These are phyloP conservation scores for Strigamia transsilvanica DNA, from an alignment of 2,888 invertebrate genomes.

Conservation along the genomic window DNA sequence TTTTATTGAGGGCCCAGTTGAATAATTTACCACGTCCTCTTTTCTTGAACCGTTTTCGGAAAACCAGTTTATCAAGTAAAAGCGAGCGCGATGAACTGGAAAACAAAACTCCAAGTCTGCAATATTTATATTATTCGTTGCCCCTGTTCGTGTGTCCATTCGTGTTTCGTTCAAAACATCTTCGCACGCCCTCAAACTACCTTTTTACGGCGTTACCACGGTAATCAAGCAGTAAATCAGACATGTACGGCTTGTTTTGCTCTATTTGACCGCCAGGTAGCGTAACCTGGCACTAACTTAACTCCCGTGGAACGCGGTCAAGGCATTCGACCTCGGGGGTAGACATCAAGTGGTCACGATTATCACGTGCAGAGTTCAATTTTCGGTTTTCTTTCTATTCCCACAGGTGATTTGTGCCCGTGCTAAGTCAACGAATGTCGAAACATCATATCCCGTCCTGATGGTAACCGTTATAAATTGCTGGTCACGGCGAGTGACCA, in stretches of 20 bases:
- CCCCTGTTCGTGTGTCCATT: background rate
- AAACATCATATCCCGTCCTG: background rate
- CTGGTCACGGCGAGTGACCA: constrained; percentile 22
- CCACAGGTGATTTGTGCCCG: background rate
- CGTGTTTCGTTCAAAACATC: too few species aligned
- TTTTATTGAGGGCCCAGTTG: background rate
- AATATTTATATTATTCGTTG: background rate
- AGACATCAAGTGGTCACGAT: background rate
- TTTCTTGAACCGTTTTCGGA: background rate
- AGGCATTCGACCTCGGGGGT: background rate
- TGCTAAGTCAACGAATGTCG: constrained; percentile 14
- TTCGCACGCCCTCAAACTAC: constrained; percentile 10
- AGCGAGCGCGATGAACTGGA: constrained; percentile 22
- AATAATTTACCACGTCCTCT: background rate
- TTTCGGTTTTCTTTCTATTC: background rate
- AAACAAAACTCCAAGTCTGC: background rate
- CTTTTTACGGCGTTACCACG: background rate
- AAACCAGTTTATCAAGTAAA: constrained; percentile 35
- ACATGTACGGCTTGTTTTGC: background rate
- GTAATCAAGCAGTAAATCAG: constrained; percentile 39
- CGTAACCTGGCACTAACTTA: constrained; percentile 38
- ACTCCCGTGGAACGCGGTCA: constrained; percentile 40
- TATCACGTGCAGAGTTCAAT: background rate
- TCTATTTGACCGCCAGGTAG: constrained; percentile 40
- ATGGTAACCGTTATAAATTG: constrained; percentile 27